These are phyloP conservation scores for Gobiocypris rarus DNA, from an alignment of 2,113 vertebrate genomes.

Conservation along the genomic window DNA sequence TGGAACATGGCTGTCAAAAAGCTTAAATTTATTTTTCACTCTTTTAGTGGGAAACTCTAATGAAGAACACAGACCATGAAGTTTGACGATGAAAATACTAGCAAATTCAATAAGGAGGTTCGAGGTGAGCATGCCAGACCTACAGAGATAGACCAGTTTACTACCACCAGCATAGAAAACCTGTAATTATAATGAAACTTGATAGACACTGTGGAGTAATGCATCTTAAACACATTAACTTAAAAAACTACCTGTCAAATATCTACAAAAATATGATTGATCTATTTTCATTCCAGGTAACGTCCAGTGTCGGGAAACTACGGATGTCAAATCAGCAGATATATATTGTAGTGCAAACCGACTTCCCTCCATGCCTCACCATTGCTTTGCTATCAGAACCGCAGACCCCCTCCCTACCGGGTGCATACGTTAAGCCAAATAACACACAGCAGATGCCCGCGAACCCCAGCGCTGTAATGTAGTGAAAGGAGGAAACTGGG, in stretches of 20 bases:
- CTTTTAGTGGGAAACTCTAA: slow-evolving; percentile 8
- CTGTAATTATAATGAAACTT: slow-evolving; percentile 18
- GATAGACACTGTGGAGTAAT: background rate
- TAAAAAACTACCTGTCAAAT: slow-evolving; percentile 2
- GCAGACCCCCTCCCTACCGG: background rate
- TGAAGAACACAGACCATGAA: slow-evolving; percentile 1
- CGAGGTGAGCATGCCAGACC: background rate
- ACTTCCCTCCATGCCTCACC: background rate
- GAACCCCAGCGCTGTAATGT: slow-evolving; percentile 51
- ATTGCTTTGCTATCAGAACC: background rate
- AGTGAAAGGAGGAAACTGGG: slow-evolving; percentile 61
- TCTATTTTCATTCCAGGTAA: slow-evolving; percentile 19
- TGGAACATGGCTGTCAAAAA: background rate
- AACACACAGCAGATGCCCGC: slow-evolving; percentile 52
- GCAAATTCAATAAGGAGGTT: background rate
- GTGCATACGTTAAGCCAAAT: slow-evolving; percentile 38
- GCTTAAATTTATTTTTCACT: background rate
- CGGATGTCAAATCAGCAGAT: slow-evolving; percentile 11
- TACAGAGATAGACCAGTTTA: background rate
- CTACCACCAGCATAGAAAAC: slow-evolving; percentile 4
- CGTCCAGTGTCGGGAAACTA: background rate
- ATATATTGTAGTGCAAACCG: background rate
- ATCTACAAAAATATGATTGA: slow-evolving; percentile 6
- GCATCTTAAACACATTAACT: background rate
- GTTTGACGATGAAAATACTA: background rate